Base-by-base conservation (phyloP, 1,140 invertebrate genomes). In the Ephestia elutella region DNA sequence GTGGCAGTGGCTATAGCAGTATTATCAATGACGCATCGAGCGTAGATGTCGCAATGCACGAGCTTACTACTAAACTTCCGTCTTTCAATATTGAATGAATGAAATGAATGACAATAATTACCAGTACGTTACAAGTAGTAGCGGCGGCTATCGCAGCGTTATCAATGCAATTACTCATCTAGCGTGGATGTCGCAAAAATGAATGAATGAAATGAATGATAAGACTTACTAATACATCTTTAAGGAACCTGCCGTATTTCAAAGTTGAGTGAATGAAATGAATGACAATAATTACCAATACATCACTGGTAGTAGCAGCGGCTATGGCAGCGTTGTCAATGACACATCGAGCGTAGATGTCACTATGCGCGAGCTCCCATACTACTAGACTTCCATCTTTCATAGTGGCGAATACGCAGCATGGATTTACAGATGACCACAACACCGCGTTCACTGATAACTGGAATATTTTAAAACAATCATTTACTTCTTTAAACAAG, bases 351-450 rank as follows among this genome's bases (percentile, higher is more conserved):
- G 74, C 65, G 18, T 70, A 56, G n/a, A 81, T 79, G 15, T 81
- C 78, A 35, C 78, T 81, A 5, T 68, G 62, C 1, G 74, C 63
- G 0, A 81, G 54, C 1, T 77, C 72, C 72, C 72, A 81, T 0
- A 56, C 51, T 0, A 68, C 19, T 0, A 75, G 20, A 0, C 50
- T 57, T 15, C 65, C 68, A 10, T 64, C 60, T n/a, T 38, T 13
- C 0, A 68, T 56, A 0, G 71, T n/a, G 0, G 67, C 62, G 30
- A 61, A 57, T 2, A 81, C 55, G 18, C 60, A 59, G 58, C 75
- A 77, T 0, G 74, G 78, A 38, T 80, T 77, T 3, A 67, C 38
- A 0, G 49, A 59, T 0, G 68, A 70, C 80, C 80, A 82, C 5
- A 56, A 49, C 9, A 83, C 20, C 0, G 25, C 19, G 5, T 38